These are phyloP conservation scores for Caenorhabditis inopinata DNA, from an alignment of 1,140 invertebrate genomes.

Conservation along the genomic window DNA sequence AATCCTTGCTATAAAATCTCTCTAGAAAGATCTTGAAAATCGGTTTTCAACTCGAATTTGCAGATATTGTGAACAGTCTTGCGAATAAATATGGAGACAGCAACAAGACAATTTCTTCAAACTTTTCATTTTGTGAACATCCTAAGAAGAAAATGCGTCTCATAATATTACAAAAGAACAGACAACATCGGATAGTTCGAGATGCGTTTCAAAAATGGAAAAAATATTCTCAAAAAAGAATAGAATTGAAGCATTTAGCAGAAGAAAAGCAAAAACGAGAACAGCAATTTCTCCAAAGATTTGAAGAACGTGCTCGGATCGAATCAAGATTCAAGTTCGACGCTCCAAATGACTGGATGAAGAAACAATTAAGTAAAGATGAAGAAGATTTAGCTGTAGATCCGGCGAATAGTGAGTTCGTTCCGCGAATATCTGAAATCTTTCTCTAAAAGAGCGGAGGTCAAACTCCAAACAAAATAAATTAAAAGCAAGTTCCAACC, in stretches of 20 bases:
- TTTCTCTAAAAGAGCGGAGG: too few relatives aligned
- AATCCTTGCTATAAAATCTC: too few relatives aligned
- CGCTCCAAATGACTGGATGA: background rate
- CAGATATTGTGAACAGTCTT: background rate
- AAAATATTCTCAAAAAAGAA: background rate
- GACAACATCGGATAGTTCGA: background rate
- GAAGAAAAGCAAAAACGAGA: background rate
- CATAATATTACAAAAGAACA: background rate
- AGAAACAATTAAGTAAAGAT: background rate
- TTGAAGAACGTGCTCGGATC: background rate
- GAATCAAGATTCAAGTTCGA: constrained; percentile 9
- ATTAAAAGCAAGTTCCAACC: too few relatives aligned
- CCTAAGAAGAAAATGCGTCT: background rate
- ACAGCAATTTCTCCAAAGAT: background rate
- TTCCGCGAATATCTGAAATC: too few relatives aligned
- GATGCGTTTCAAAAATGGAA: background rate
- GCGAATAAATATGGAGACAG: background rate
- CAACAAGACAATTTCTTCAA: background rate
- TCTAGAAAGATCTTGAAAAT: too few relatives aligned
- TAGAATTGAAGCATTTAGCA: background rate
- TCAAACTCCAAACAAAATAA: too few relatives aligned
- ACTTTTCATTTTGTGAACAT: background rate
- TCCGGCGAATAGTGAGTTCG: too few relatives aligned
- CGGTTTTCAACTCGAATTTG: too few relatives aligned
- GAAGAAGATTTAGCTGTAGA: background rate